These are phyloP conservation scores for Coreoperca whiteheadi DNA, from an alignment of 2,113 vertebrate genomes.

Conservation along the genomic window DNA sequence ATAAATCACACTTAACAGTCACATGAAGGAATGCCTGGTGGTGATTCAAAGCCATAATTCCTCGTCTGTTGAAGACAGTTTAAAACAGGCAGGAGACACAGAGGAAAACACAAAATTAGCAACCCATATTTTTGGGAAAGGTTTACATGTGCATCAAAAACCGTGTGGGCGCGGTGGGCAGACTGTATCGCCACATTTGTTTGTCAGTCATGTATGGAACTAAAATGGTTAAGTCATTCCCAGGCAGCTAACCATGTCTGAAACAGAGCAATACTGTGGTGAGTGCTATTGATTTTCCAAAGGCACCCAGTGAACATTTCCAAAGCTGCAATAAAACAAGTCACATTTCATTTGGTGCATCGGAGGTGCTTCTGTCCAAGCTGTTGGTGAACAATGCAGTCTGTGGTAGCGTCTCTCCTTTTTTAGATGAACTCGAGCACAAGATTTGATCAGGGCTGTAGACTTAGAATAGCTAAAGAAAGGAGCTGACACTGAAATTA, in stretches of 20 bases:
- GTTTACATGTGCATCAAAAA: conserved; percentile 56
- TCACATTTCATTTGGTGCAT: conserved; percentile 41
- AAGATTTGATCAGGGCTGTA: conserved; percentile 20
- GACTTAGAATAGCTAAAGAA: background rate
- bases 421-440: background rate
- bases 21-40: conserved; percentile 70
- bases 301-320: conserved; percentile 38
- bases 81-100: conserved; percentile 53
- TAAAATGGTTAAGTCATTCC: conserved; percentile 59
- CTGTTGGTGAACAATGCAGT: conserved; percentile 2
- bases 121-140: conserved; percentile 58
- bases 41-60: conserved; percentile 64
- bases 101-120: conserved; percentile 68
- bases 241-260: conserved; percentile 56
- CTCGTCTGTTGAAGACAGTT: conserved; percentile 56
- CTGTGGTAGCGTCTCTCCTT: background rate
- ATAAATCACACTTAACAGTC: conserved; percentile 70
- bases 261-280: conserved; percentile 48
- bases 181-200: conserved; percentile 59
- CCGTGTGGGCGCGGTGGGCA: conserved; percentile 27
- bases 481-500: conserved; percentile 7
- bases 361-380: background rate
- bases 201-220: conserved; percentile 66
- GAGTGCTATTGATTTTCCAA: conserved; percentile 54
- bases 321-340: conserved; percentile 43